phyloP scores from a whole-genome alignment of 2,797 vertebrate genomes.

The Petrocephalus sullivani region DNA sequence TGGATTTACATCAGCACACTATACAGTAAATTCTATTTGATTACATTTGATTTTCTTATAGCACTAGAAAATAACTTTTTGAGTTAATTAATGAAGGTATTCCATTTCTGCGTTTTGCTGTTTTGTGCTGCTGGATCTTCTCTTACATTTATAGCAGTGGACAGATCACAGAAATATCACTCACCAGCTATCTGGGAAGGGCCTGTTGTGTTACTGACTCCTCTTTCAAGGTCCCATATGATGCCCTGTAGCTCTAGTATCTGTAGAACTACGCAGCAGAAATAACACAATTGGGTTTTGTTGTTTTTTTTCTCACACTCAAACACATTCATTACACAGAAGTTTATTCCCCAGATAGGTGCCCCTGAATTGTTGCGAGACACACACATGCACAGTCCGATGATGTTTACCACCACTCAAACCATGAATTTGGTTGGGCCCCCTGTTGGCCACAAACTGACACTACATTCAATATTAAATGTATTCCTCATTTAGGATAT shows the following conservation, averaged over 20 bases:
- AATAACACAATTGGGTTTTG: neutral
- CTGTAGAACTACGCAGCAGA: slow-evolving; percentile 3
- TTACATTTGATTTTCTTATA: neutral
- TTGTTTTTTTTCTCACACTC: neutral
- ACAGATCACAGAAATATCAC: neutral
- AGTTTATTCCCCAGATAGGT: neutral
- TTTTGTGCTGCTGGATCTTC: neutral
- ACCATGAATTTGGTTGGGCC: neutral
- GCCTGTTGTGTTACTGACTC: neutral
- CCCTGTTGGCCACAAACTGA: neutral
- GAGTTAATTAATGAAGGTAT: neutral
- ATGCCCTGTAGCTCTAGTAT: slow-evolving; percentile 11
- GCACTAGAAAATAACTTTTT: neutral
- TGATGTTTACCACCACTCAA: neutral
- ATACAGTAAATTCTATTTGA: neutral
- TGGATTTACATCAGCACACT: neutral
- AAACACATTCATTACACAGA: neutral
- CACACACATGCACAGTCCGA: too few species aligned
- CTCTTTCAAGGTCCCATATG: slow-evolving; percentile 6
- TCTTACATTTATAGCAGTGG: neutral
- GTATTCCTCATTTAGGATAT: neutral
- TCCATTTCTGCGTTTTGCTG: neutral
- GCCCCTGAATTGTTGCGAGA: neutral
- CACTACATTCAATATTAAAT: neutral
- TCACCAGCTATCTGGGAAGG: neutral